A percentile compares a stretch with the other conserved stretches of the same genome.
Conservation (phyloP, 2,888 invertebrate species). For the Allolobophora icterica region DNA sequence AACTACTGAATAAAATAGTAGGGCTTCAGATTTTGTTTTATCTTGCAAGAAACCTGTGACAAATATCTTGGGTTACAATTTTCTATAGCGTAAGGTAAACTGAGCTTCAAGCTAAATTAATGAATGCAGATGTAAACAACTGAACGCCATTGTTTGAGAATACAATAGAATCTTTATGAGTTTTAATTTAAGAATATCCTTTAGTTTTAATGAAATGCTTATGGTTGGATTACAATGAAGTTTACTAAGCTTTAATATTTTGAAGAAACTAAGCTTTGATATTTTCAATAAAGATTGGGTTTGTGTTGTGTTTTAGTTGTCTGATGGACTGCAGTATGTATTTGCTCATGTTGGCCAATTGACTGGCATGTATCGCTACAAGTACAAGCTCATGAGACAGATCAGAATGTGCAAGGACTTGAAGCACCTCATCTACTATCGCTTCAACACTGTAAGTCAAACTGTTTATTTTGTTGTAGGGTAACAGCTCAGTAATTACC, state of each 20-base stretch:
- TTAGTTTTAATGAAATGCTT: neutral
- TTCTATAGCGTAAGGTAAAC: neutral
- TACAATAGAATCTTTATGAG: no score
- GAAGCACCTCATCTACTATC: slow-evolving; percentile 97
- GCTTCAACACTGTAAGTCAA: slow-evolving; percentile 92
- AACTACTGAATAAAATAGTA: neutral
- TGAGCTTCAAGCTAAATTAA: neutral
- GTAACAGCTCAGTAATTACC: neutral
- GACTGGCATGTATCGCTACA: slow-evolving; percentile 98
- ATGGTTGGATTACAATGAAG: neutral
- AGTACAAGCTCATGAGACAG: slow-evolving; percentile 95
- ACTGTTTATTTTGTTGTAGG: slow-evolving; percentile 22
- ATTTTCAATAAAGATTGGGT: neutral
- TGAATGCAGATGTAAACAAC: no score
- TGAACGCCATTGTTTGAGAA: no score
- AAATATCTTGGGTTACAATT: neutral
- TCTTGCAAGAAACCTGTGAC: neutral
- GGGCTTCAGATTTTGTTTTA: no score
- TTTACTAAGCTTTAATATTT: no score
- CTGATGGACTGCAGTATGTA: slow-evolving; percentile 82
- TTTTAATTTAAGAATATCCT: no score
- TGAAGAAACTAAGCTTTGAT: no score
- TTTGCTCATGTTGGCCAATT: slow-evolving; percentile 99
- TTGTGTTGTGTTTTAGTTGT: slow-evolving; percentile 30
- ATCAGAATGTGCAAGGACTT: slow-evolving; percentile 99